phyloP scores from a whole-genome alignment of 2,797 vertebrate species.

The Synaphobranchus kaupii region DNA sequence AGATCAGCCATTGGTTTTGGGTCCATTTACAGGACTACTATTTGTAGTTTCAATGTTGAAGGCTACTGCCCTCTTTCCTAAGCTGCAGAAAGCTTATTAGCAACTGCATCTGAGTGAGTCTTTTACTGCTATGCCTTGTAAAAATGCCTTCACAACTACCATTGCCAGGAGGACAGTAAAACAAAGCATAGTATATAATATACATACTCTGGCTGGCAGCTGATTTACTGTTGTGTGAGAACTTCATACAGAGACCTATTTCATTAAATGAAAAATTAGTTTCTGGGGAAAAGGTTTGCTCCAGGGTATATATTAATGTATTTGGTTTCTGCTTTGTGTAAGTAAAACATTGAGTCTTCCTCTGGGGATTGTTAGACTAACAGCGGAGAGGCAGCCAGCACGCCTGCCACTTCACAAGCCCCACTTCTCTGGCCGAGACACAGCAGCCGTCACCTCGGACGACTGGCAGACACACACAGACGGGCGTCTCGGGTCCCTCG shows the following conservation, averaged over 20 bases:
- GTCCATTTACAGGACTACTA: conserved; percentile 28
- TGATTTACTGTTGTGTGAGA: conserved; percentile 51
- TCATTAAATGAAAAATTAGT: conserved; percentile 71
- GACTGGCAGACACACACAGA: conserved; percentile 39
- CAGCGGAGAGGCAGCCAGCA: conserved; percentile 51
- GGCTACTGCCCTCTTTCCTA: conserved; percentile 37
- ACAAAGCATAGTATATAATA: conserved; percentile 46
- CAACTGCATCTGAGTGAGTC: conserved; percentile 40
- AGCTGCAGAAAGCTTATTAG: conserved; percentile 58
- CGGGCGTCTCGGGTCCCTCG: conserved; percentile 29
- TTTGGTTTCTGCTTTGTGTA: conserved; percentile 67
- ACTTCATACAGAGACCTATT: conserved; percentile 60
- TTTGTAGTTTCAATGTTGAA: conserved; percentile 21
- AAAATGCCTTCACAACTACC: conserved; percentile 42
- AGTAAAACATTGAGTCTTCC: conserved; percentile 61
- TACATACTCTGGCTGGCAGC: conserved; percentile 56
- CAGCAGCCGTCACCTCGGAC: conserved; percentile 48
- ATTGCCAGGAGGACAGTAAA: conserved; percentile 64
- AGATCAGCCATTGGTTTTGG: conserved; percentile 29
- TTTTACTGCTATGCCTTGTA: conserved; percentile 35
- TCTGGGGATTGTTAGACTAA: conserved; percentile 48
- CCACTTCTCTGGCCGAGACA: conserved; percentile 42
- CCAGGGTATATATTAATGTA: conserved; percentile 67
- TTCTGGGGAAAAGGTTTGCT: conserved; percentile 58
- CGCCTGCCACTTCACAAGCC: conserved; percentile 42